Percentiles rank a stretch among this genome's conserved stretches.
These are phyloP conservation scores for Porites rus DNA, from an alignment of 92 coral and sea anemone genomes.

Conservation along the genomic window DNA sequence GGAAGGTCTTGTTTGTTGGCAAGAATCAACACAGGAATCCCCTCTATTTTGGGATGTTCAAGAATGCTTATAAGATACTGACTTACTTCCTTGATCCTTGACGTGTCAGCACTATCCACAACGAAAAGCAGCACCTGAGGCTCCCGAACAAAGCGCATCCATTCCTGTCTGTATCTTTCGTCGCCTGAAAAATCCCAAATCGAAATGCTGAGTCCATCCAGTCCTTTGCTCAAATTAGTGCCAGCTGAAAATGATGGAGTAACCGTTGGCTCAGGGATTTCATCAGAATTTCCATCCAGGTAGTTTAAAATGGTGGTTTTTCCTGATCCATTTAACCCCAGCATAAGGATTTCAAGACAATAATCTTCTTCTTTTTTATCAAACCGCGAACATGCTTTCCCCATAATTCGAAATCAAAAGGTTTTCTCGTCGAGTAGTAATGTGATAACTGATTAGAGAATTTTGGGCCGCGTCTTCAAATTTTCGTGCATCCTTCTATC, in stretches of 20 bases:
- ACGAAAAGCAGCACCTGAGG: conserved; percentile 36
- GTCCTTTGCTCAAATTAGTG: not conserved
- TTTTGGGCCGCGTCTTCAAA: too few species aligned
- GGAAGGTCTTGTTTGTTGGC: conserved; percentile 59
- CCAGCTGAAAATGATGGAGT: not conserved
- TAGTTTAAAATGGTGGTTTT: not conserved
- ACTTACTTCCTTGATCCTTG: conserved; percentile 38
- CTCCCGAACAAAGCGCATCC: conserved; percentile 1
- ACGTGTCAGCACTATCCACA: conserved; percentile 43
- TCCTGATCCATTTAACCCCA: not conserved
- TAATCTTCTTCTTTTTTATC: not conserved
- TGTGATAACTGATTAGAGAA: too few species aligned
- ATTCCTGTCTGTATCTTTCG: not conserved
- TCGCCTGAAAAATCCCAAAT: not conserved
- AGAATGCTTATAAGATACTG: conserved; percentile 18
- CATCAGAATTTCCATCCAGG: not conserved
- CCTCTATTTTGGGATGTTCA: conserved; percentile 11
- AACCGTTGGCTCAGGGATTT: not conserved
- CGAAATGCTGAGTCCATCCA: not conserved
- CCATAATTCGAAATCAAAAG: not conserved
- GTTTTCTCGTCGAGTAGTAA: not conserved
- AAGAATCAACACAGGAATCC: conserved; percentile 43
- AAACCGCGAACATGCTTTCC: not conserved
- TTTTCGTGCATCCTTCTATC: too few species aligned
- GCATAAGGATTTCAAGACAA: not conserved